Evolutionary conservation across 37 sponge, comb jelly and placozoan genomes (phyloP).

Genomic region (Crambe crambe): DNA sequence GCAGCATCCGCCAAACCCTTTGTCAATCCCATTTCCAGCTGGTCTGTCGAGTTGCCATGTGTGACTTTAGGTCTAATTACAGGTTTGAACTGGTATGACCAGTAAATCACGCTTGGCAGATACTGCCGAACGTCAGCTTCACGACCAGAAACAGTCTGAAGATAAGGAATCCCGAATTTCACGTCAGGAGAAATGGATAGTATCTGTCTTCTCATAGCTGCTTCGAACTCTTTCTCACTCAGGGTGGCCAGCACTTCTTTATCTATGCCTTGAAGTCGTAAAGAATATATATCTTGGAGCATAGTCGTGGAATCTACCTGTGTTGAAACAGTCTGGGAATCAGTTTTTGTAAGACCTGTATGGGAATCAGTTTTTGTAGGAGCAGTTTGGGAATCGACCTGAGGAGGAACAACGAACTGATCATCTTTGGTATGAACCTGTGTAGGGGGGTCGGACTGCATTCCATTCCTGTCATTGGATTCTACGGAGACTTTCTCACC

Average conservation of each 20-base stretch:
- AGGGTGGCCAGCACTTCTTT: conserved; percentile 14
- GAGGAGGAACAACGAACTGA: not conserved
- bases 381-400: not conserved
- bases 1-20: not conserved
- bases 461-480: no score
- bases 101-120: conserved; percentile 62
- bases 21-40: conserved; percentile 18
- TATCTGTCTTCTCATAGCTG: conserved; percentile 22
- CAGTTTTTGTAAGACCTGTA: not conserved
- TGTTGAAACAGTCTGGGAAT: not conserved
- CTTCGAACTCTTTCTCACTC: conserved; percentile 25
- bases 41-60: not conserved
- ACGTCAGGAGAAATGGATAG: conserved; percentile 73
- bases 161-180: conserved; percentile 58
- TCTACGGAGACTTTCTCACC: no score
- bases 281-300: not conserved
- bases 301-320: not conserved
- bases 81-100: conserved; percentile 73
- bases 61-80: not conserved
- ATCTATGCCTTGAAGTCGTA: not conserved
- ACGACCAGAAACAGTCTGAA: conserved; percentile 34
- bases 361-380: not conserved
- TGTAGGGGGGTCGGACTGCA: no score
- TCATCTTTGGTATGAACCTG: not conserved
- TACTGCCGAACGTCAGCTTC: conserved; percentile 51